phyloP scores from a whole-genome alignment of 2,113 vertebrate species.

The Centropus unirufus region DNA sequence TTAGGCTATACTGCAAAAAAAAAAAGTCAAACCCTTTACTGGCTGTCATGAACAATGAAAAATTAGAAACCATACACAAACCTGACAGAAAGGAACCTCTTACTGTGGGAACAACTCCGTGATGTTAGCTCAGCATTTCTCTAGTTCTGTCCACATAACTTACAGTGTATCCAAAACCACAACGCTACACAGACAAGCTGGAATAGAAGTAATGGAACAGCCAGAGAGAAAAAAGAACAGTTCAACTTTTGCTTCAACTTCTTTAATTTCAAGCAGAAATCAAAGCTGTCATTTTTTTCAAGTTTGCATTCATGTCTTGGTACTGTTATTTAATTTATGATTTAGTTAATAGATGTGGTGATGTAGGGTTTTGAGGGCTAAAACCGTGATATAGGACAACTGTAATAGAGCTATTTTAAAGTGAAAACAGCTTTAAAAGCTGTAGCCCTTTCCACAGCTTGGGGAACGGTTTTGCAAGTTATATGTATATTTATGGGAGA shows the following conservation, averaged over 20 bases:
- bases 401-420: neutral
- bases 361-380: neutral
- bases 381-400: neutral
- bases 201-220: neutral
- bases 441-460: neutral
- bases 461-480: neutral
- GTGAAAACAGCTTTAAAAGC: neutral
- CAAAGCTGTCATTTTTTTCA: neutral
- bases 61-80: neutral
- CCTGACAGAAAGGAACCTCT: neutral
- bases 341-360: neutral
- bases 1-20: neutral
- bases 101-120: neutral
- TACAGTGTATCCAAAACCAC: neutral
- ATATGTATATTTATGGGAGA: neutral
- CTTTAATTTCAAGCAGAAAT: neutral
- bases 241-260: neutral
- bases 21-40: neutral
- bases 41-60: neutral
- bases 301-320: neutral
- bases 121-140: neutral
- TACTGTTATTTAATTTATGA: neutral
- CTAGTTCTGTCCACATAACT: neutral
- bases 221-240: neutral
- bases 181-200: neutral